These are phyloP conservation scores for Sitobion miscanthi DNA, from an alignment of 1,140 invertebrate genomes.

Conservation along the genomic window DNA sequence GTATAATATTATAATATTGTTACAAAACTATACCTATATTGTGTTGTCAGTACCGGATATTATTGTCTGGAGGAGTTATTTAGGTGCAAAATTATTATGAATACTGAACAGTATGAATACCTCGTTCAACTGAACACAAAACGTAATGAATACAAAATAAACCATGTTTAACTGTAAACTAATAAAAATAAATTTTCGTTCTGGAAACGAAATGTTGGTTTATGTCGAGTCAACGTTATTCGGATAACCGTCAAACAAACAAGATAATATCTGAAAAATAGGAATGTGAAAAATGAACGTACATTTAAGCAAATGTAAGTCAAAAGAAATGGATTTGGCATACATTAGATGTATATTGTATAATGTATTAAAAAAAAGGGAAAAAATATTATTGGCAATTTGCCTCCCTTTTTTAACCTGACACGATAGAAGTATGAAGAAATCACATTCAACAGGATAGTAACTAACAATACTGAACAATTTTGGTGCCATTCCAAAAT, in stretches of 20 bases:
- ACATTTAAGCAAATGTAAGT: neutral
- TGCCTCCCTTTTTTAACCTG: constrained; percentile 5
- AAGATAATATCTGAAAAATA: neutral
- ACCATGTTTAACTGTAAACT: neutral
- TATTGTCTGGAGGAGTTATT: neutral
- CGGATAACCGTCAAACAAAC: neutral
- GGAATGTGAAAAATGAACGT: neutral
- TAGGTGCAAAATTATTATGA: neutral
- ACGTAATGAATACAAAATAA: neutral
- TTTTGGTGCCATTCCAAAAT: constrained; percentile 12
- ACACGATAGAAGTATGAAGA: constrained; percentile 16
- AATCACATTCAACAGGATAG: constrained; percentile 31
- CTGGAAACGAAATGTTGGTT: neutral
- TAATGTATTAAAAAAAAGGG: neutral
- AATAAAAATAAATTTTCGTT: neutral
- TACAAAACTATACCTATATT: neutral
- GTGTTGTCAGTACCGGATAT: neutral
- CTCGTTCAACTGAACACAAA: neutral
- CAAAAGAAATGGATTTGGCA: neutral
- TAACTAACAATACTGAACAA: neutral
- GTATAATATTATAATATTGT: constrained; percentile 8
- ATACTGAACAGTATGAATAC: neutral
- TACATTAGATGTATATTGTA: neutral
- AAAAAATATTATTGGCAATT: neutral
- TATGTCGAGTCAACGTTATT: neutral